Evolutionary conservation across 2,888 invertebrate genomes (phyloP).

Genomic region (Ornithoptera priamus): DNA sequence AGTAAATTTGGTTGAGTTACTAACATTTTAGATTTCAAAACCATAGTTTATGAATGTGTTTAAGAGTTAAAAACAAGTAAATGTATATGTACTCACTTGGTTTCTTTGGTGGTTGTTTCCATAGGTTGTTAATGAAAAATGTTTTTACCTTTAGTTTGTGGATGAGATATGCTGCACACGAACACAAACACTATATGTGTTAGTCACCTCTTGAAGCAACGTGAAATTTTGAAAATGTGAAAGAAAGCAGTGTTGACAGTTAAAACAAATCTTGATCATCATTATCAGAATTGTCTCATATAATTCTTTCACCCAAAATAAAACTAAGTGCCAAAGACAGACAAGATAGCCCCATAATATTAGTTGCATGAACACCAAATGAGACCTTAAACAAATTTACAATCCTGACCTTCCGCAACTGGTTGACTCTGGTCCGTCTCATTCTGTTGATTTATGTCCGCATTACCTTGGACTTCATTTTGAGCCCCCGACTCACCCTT

Average conservation of each 20-base stretch:
- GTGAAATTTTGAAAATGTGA: constrained; percentile 13
- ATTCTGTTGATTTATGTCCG: constrained; percentile 68
- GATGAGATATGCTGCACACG: constrained; percentile 6
- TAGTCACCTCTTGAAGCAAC: constrained; percentile 19
- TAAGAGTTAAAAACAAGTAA: background rate
- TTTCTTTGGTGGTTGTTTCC: background rate
- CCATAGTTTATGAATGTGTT: background rate
- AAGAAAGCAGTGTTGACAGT: constrained; percentile 8
- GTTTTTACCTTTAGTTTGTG: constrained; percentile 9
- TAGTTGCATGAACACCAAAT: constrained; percentile 64
- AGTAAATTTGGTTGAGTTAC: too few species aligned
- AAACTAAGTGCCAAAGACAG: constrained; percentile 15
- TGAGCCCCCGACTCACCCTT: constrained; percentile 67
- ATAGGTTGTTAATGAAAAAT: constrained; percentile 26
- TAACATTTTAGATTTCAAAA: background rate
- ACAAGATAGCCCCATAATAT: constrained; percentile 48
- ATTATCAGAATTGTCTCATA: background rate
- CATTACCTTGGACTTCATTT: constrained; percentile 62
- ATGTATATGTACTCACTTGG: background rate
- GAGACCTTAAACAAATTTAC: constrained; percentile 35
- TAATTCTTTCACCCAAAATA: background rate
- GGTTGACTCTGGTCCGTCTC: constrained; percentile 36
- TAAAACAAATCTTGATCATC: background rate
- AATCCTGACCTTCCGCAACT: constrained; percentile 56
- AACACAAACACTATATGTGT: constrained; percentile 3